Conservation (phyloP, 2,113 vertebrate genomes). For the Meriones unguiculatus region DNA sequence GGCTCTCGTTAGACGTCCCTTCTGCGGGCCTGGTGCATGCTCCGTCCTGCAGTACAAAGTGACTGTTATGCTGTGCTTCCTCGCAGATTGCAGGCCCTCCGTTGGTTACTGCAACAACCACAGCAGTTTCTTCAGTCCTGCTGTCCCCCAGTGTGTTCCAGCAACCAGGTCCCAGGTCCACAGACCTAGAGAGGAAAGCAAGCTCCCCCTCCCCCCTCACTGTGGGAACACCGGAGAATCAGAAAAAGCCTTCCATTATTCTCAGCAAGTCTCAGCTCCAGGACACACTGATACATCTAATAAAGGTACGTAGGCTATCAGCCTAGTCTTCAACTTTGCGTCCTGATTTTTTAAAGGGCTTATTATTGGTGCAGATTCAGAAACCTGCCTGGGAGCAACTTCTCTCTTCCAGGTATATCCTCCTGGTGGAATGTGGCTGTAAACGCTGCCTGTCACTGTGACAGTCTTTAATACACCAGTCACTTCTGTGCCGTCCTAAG, state of each 20-base stretch:
- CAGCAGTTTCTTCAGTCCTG: conserved; percentile 89
- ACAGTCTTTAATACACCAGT: not conserved
- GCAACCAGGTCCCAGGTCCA: conserved; percentile 89
- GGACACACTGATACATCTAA: conserved; percentile 95
- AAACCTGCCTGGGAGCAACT: not conserved
- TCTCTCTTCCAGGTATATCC: not conserved
- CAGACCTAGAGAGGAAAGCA: conserved; percentile 87
- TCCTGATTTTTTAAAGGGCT: not conserved
- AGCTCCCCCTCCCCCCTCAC: conserved; percentile 85
- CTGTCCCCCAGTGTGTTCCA: conserved; percentile 97
- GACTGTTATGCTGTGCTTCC: not conserved
- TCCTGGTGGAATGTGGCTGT: not conserved
- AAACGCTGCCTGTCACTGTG: not conserved
- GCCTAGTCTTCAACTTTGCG: not conserved
- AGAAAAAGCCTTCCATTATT: conserved; percentile 83
- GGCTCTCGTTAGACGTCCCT: not conserved
- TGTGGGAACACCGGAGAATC: conserved; percentile 85
- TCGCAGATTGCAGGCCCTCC: conserved; percentile 87
- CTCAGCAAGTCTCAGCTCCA: conserved; percentile 95
- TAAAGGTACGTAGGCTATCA: conserved; percentile 90
- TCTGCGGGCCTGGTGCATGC: not conserved
- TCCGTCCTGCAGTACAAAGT: not conserved
- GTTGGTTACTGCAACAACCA: conserved; percentile 87
- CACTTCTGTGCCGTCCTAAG: not conserved
- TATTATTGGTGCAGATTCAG: not conserved